Evolutionary conservation across 2,113 vertebrate genomes (phyloP).

Genomic region (Conger conger): DNA sequence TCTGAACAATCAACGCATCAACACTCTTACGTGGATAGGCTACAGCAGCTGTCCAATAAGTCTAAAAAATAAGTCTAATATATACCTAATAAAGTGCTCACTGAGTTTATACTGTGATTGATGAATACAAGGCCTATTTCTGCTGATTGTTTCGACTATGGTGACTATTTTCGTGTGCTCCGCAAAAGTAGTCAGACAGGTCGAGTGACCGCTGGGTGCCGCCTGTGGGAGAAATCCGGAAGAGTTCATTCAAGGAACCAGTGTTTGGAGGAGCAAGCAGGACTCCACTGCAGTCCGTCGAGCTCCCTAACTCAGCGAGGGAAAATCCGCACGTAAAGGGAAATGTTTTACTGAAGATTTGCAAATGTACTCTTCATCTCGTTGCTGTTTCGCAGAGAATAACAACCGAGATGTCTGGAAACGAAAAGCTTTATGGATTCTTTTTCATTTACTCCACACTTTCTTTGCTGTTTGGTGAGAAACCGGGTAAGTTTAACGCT

Average conservation of each 20-base stretch:
- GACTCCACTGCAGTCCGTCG: neutral
- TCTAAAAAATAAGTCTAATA: no score
- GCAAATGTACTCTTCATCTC: conserved; percentile 30
- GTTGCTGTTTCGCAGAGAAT: conserved; percentile 30
- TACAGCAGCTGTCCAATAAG: no score
- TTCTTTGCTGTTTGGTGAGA: conserved; percentile 40
- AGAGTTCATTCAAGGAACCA: conserved; percentile 46
- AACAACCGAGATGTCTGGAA: conserved; percentile 48
- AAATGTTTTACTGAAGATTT: conserved; percentile 40
- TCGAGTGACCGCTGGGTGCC: conserved; percentile 45
- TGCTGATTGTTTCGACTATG: no score
- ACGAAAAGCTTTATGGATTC: conserved; percentile 35
- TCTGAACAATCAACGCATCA: no score
- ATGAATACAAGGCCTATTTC: no score
- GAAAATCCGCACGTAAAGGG: conserved; percentile 10
- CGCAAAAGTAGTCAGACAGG: conserved; percentile 30
- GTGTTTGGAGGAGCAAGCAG: neutral
- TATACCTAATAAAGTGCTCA: no score
- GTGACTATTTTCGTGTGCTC: neutral
- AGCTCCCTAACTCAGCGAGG: neutral
- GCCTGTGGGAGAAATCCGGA: conserved; percentile 43
- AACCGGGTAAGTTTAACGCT: conserved; percentile 47
- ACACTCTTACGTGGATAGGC: no score
- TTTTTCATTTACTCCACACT: conserved; percentile 39
- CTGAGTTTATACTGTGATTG: no score